phyloP scores from a whole-genome alignment of 2,797 vertebrate genomes.

The Euthynnus affinis region DNA sequence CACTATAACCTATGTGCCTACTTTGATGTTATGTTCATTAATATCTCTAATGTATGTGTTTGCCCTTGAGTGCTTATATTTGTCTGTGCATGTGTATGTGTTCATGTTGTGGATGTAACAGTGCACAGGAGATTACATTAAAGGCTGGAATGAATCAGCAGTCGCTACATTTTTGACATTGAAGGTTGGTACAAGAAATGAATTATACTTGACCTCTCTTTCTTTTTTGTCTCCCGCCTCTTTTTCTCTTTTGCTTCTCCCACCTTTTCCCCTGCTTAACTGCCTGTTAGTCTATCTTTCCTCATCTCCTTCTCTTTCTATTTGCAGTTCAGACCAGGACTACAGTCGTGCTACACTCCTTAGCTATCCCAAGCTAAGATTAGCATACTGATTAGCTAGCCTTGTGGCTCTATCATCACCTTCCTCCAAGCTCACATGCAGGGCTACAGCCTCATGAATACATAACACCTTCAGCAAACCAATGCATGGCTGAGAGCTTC shows the following conservation, averaged over 20 bases:
- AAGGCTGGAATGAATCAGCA: constrained; percentile 68
- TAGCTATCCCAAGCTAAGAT: constrained; percentile 69
- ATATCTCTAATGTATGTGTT: constrained; percentile 41
- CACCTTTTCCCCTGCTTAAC: not conserved
- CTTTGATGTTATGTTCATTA: constrained; percentile 56
- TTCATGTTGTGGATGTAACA: not conserved
- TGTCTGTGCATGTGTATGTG: constrained; percentile 18
- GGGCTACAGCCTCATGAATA: constrained; percentile 69
- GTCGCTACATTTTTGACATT: constrained; percentile 39
- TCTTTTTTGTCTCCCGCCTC: not conserved
- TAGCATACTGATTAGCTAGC: constrained; percentile 81
- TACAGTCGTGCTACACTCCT: constrained; percentile 56
- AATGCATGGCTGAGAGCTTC: constrained; percentile 87
- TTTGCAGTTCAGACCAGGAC: constrained; percentile 51
- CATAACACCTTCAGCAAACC: constrained; percentile 68
- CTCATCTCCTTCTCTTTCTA: constrained; percentile 8
- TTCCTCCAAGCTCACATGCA: constrained; percentile 58
- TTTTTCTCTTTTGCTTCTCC: not conserved
- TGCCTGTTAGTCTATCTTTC: constrained; percentile 15
- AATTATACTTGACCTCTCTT: constrained; percentile 13
- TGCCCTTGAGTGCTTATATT: constrained; percentile 38
- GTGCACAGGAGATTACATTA: constrained; percentile 21
- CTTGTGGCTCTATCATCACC: constrained; percentile 55
- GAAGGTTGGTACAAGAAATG: constrained; percentile 30
- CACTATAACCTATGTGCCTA: not conserved